Conservation (phyloP, 2,797 vertebrate species). For the Aphelocoma californica region DNA sequence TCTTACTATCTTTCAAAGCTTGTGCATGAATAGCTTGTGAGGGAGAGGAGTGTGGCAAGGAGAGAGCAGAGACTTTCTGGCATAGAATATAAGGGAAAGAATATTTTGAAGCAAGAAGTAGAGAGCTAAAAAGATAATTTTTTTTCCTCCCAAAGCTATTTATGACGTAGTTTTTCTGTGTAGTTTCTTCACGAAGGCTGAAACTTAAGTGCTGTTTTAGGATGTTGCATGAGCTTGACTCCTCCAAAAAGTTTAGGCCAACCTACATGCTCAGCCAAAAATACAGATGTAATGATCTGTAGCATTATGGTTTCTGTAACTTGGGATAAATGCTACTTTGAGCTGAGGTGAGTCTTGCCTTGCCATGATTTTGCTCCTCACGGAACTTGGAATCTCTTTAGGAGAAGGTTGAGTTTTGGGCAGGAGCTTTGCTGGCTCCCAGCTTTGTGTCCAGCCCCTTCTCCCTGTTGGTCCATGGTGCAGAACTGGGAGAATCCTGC, state of each 20-base stretch:
- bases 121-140: not conserved
- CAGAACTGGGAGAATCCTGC: not conserved
- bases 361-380: not conserved
- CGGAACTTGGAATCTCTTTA: not conserved
- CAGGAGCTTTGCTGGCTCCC: not conserved
- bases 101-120: not conserved
- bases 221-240: not conserved
- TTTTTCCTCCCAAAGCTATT: not conserved
- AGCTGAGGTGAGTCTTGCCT: not conserved
- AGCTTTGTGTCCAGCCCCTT: not conserved
- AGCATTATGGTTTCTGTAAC: not conserved
- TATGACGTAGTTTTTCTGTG: not conserved
- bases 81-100: not conserved
- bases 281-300: not conserved
- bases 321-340: not conserved
- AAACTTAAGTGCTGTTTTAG: not conserved
- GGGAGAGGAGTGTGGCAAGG: not conserved
- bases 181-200: not conserved
- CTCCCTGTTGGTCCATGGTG: fast-evolving
- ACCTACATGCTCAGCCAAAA: not conserved
- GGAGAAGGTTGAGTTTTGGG: not conserved
- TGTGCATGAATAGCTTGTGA: not conserved
- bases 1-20: constrained; percentile 17
- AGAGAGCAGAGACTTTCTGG: not conserved
- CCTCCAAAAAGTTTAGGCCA: not conserved